These are phyloP conservation scores for Pristionchus entomophagus DNA, from an alignment of 2,888 invertebrate species.

Conservation along the genomic window DNA sequence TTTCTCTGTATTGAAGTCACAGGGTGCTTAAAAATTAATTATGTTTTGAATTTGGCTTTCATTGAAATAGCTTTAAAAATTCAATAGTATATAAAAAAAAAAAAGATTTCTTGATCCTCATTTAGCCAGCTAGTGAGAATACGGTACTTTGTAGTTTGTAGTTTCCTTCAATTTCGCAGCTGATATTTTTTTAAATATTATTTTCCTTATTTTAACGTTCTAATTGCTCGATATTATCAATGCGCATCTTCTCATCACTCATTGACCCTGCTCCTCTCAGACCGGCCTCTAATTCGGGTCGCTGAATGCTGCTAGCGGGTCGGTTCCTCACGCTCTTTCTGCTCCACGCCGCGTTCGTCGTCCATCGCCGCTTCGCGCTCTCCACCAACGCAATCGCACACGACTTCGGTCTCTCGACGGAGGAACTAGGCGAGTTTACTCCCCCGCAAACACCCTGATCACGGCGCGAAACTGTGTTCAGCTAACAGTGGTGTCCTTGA, in stretches of 20 bases:
- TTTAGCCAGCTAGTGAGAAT: background rate
- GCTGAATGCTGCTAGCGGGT: background rate
- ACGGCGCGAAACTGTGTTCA: slow-evolving; percentile 13
- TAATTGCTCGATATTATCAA: background rate
- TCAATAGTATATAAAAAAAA: background rate
- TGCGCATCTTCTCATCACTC: background rate
- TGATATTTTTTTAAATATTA: background rate
- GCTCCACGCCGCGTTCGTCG: slow-evolving; percentile 34
- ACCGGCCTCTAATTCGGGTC: slow-evolving; percentile 3
- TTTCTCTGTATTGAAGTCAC: background rate
- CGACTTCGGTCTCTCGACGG: slow-evolving; percentile 38
- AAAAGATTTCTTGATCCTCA: too few relatives aligned
- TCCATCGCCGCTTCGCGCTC: slow-evolving; percentile 41
- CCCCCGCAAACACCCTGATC: background rate
- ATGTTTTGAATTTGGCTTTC: too few relatives aligned
- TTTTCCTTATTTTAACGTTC: background rate
- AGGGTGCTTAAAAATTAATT: background rate
- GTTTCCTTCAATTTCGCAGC: background rate
- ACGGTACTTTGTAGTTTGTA: background rate
- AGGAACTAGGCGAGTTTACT: slow-evolving; percentile 8
- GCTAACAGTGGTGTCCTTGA: background rate
- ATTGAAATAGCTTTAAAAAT: too few relatives aligned
- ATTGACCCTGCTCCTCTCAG: background rate
- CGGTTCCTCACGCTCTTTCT: slow-evolving; percentile 40
- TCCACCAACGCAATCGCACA: slow-evolving; percentile 43